Evolutionary conservation across 1,140 invertebrate genomes (phyloP).

Genomic region (Eubasilissa regina): DNA sequence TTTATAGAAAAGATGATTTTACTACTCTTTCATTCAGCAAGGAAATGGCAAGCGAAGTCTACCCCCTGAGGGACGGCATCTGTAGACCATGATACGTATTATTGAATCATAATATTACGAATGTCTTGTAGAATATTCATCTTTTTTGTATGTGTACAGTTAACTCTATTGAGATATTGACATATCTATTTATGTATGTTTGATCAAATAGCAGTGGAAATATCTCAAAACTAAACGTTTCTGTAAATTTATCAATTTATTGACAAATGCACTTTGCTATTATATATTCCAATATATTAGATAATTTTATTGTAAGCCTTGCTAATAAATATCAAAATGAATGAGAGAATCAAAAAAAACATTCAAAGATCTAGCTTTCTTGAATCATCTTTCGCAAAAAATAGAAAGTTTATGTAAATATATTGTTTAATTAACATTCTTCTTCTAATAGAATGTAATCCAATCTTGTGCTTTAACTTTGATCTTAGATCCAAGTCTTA

Average conservation of each 20-base stretch:
- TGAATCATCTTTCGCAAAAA: slow-evolving; percentile 14
- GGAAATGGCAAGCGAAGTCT: background rate
- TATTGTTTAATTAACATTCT: background rate
- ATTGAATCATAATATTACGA: slow-evolving; percentile 14
- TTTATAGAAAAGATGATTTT: slow-evolving; percentile 49
- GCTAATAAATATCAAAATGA: slow-evolving; percentile 19
- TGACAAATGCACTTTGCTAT: slow-evolving; percentile 52
- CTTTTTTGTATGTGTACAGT: slow-evolving; percentile 56
- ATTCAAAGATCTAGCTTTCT: slow-evolving; percentile 11
- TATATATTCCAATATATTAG: slow-evolving; percentile 40
- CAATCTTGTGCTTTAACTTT: background rate
- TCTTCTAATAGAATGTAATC: background rate
- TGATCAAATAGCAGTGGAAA: slow-evolving; percentile 58
- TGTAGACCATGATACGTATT: background rate
- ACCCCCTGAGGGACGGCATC: slow-evolving; percentile 7
- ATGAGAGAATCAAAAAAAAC: slow-evolving; percentile 8
- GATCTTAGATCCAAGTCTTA: background rate
- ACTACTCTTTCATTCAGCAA: slow-evolving; percentile 31
- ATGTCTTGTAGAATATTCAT: slow-evolving; percentile 46
- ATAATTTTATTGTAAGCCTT: slow-evolving; percentile 32
- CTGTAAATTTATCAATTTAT: slow-evolving; percentile 14
- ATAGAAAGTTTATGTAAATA: slow-evolving; percentile 10
- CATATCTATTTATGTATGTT: slow-evolving; percentile 56
- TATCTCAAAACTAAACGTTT: slow-evolving; percentile 45
- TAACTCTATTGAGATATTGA: slow-evolving; percentile 51